Percentiles rank a stretch among this genome's conserved stretches.
These are phyloP conservation scores for Nebria salina DNA, from an alignment of 2,888 invertebrate genomes.

Conservation along the genomic window DNA sequence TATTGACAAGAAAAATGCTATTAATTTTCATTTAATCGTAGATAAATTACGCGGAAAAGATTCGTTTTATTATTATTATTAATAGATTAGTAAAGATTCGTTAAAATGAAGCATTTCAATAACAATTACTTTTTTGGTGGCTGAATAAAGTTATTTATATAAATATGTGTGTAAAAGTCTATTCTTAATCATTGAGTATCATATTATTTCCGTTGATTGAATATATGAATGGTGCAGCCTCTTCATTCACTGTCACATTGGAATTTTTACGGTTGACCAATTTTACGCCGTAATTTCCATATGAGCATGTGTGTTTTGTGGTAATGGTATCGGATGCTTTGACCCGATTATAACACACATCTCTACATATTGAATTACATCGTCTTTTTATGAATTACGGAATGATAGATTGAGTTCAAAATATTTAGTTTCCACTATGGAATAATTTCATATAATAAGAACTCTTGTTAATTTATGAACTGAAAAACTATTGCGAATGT, in stretches of 20 bases:
- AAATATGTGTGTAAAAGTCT: not conserved
- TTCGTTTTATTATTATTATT: too few species aligned
- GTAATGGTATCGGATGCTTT: not conserved
- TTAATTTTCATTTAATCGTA: too few species aligned
- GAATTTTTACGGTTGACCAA: not conserved
- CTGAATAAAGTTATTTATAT: too few species aligned
- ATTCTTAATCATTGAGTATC: not conserved
- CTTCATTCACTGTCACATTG: not conserved
- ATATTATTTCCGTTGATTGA: too few species aligned
- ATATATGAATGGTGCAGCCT: not conserved
- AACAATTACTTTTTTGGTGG: too few species aligned
- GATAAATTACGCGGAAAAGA: too few species aligned
- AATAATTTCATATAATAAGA: not conserved
- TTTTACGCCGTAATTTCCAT: not conserved
- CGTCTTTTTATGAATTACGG: not conserved
- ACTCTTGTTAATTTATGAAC: not conserved
- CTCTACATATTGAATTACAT: not conserved
- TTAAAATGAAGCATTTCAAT: too few species aligned
- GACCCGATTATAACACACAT: not conserved
- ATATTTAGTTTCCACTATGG: not conserved
- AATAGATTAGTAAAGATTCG: too few species aligned
- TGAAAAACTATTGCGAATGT: not conserved
- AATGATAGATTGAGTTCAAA: not conserved
- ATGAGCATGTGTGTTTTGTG: not conserved
- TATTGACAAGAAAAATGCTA: too few species aligned